Evolutionary conservation across 2,888 invertebrate genomes (phyloP), one percentile per base, ranked within the genome.

Genomic region (Chaetoderma sp.): DNA sequence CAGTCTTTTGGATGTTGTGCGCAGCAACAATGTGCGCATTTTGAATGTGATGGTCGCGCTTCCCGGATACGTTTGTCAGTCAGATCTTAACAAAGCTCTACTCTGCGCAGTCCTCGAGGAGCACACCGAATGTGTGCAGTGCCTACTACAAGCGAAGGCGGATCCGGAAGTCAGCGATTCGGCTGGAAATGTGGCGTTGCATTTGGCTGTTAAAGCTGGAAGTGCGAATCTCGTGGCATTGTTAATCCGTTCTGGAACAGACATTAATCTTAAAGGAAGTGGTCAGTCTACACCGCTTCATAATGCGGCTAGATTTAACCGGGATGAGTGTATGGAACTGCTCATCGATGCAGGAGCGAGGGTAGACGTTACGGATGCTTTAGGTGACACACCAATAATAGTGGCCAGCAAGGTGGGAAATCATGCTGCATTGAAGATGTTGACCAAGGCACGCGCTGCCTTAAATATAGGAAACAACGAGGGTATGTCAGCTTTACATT

Each of bases 401-500:
- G 60, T 78, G 10, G 78, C 80, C 0, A 74, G 79, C 10, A 75
- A 73, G 30, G 50, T 54, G 8, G 36, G 61, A 55, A 44, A 52
- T n/a, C 28, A 61, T 36, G n/a, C 25, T 21, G 25, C 52, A 16
- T 54, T 62, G 42, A 57, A 50, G 27, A 33, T 18, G 27, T 66
- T 82, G 18, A 60, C 79, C 8, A 60, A 67, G 21, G 65, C 70
- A 0, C 73, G 72, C 2, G 78, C 80, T 71, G 65, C 78, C 52
- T 60, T 81, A 4, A 72, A 83, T 63, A 61, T 58, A 5, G 61
- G 57, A 10, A 78, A 84, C 59, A 64, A 79, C 57, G 75, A 88
- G 71, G 89, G 81, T 60, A 87, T 88, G 80, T 88, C 88, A 49
- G 89, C 89, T 5, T 83, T 90, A 42, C 88, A 89, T 71, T 82